Base-by-base conservation (phyloP, 2,113 vertebrate species). In the Odontophorus gujanensis region DNA sequence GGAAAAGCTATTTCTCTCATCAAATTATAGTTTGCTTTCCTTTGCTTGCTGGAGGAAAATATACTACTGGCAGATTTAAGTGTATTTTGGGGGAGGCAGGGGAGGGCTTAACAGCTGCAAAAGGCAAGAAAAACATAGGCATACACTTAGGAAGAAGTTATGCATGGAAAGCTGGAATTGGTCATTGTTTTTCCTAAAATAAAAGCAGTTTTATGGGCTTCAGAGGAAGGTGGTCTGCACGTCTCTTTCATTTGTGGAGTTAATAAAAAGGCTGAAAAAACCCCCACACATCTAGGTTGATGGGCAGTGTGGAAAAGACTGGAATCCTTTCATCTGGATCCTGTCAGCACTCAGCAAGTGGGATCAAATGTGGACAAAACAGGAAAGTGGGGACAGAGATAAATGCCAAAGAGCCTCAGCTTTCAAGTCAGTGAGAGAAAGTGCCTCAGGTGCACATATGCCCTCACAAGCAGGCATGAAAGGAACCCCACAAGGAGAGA, bases 391-490 rank as follows among this genome's bases (percentile, higher is more conserved):
- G 43, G 19, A 50, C 8, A 62, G 71, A 84, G 57, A 32, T 30
- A 34, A 82, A 81, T 15, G 26, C 9, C 32, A 53, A 75, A 57
- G 34, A 62, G 67, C 24, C 24, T 15, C 0, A 8, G 75, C 34
- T 89, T 91, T 47, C 28, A 88, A 66, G 61, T 34, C 11, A 24
- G 28, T 0, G 15, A 61, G 81, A 47, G 50, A 73, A 94, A 81
- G 80, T 15, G 65, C 66, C 85, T 92, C 85, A 93, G 90, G 85
- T 93, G 83, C 88, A 65, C 34, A 21, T 11, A 4, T 21, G 26
- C 32, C 30, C 48, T 57, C 78, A 74, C 22, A 53, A 89, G 36
- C 69, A 43, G n/a, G 48, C 83, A 84, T 93, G 81, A 94, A 94
- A 96, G 89, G 43, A 63, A 3, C 18, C n/a, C 24, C 55, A 7